phyloP scores from a whole-genome alignment of 1,140 invertebrate genomes.

The Euura saliciscinereae region DNA sequence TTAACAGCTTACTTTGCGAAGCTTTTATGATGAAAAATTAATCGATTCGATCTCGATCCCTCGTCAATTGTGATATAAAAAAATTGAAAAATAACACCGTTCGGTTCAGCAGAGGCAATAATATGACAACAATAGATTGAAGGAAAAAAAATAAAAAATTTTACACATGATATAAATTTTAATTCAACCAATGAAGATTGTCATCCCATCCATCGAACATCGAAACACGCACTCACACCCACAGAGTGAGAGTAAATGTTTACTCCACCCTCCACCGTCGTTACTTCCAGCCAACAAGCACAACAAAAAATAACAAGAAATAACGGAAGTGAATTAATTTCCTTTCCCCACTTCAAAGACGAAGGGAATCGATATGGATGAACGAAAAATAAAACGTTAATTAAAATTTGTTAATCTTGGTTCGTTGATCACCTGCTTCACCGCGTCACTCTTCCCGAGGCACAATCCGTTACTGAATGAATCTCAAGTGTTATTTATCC shows the following conservation, averaged over 20 bases:
- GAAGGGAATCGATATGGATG: neutral
- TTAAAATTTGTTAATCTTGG: neutral
- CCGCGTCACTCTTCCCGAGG: slow-evolving; percentile 3
- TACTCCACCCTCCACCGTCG: too few species aligned
- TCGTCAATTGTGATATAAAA: neutral
- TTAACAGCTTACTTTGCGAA: too few species aligned
- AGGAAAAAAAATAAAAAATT: neutral
- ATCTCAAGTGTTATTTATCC: too few species aligned
- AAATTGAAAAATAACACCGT: too few species aligned
- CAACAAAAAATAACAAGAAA: too few species aligned
- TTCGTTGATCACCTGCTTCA: neutral
- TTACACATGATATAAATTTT: neutral
- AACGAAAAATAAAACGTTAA: neutral
- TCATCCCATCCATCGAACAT: neutral
- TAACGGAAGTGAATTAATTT: too few species aligned
- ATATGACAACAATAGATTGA: neutral
- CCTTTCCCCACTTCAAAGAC: too few species aligned
- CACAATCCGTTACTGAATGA: neutral
- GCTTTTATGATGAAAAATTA: neutral
- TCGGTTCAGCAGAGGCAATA: too few species aligned
- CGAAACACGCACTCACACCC: neutral
- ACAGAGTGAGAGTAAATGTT: neutral
- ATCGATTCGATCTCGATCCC: neutral
- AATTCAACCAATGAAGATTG: neutral
- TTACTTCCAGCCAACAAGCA: too few species aligned